Conservation (phyloP, 1,140 invertebrate genomes). For the Lepidotrigona ventralis region DNA sequence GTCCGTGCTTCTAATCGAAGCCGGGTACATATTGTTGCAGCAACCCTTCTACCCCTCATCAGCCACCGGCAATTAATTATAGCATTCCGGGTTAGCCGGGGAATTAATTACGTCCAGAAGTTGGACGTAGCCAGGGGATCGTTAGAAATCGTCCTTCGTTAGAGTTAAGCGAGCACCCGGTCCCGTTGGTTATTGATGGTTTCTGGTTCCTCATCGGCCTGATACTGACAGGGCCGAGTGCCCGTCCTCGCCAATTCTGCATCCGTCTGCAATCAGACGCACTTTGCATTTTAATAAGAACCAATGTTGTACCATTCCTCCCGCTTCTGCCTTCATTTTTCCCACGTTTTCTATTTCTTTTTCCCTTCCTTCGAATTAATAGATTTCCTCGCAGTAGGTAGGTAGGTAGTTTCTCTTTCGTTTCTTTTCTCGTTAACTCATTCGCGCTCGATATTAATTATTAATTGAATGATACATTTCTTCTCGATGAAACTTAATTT, state of each 20-base stretch:
- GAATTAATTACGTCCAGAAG: slow-evolving; percentile 74
- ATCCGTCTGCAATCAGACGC: slow-evolving; percentile 23
- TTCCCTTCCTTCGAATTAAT: neutral
- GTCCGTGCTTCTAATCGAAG: slow-evolving; percentile 59
- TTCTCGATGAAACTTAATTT: neutral
- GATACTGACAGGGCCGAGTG: slow-evolving; percentile 50
- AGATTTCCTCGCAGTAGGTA: neutral
- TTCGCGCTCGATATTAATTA: neutral
- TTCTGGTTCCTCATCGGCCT: slow-evolving; percentile 52
- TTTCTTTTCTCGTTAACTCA: neutral
- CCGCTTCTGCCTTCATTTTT: neutral
- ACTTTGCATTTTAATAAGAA: slow-evolving; percentile 40
- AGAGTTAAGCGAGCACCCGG: slow-evolving; percentile 63
- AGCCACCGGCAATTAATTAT: slow-evolving; percentile 73
- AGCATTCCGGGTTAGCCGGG: slow-evolving; percentile 72
- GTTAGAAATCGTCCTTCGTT: slow-evolving; percentile 70
- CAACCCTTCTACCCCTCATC: slow-evolving; percentile 63
- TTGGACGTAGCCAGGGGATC: slow-evolving; percentile 69
- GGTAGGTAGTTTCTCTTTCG: neutral
- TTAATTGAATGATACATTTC: neutral
- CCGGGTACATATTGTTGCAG: slow-evolving; percentile 65
- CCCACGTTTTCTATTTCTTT: neutral
- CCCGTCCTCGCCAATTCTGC: slow-evolving; percentile 16
- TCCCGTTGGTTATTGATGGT: slow-evolving; percentile 63
- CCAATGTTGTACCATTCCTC: slow-evolving; percentile 10